phyloP scores from a whole-genome alignment of 2,113 vertebrate species.

The Prochilodus magdalenae region DNA sequence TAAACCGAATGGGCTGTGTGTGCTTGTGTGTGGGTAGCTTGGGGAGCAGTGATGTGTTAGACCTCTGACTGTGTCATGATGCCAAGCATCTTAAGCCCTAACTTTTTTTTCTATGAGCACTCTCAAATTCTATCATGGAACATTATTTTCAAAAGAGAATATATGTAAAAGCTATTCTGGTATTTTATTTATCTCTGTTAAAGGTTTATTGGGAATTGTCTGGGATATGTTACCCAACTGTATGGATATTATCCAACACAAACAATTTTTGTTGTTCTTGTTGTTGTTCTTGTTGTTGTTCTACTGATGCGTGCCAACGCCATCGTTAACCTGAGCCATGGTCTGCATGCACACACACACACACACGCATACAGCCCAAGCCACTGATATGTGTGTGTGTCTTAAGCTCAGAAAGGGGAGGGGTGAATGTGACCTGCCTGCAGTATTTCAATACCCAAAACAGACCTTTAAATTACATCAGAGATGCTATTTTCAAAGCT shows the following conservation, averaged over 20 bases:
- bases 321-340: slow-evolving; percentile 34
- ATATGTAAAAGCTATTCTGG: slow-evolving; percentile 31
- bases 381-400: slow-evolving; percentile 1
- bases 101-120: not conserved
- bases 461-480: slow-evolving; percentile 76
- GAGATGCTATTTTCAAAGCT: slow-evolving; percentile 80
- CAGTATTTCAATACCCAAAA: slow-evolving; percentile 63
- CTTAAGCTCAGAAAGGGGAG: not conserved
- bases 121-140: slow-evolving; percentile 23
- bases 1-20: slow-evolving; percentile 8
- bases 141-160: slow-evolving; percentile 27
- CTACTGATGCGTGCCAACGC: slow-evolving; percentile 22
- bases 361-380: not conserved
- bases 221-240: not conserved
- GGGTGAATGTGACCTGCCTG: slow-evolving; percentile 69
- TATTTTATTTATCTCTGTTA: slow-evolving; percentile 25
- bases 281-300: not conserved
- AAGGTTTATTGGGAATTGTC: not conserved
- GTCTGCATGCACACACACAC: slow-evolving; percentile 17
- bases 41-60: slow-evolving; percentile 41
- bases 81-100: slow-evolving; percentile 46
- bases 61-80: slow-evolving; percentile 53
- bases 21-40: not conserved
- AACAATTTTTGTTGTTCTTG: not conserved
- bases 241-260: not conserved